Conservation (phyloP, 1,140 invertebrate species). For the Belonocnema kinseyi region DNA sequence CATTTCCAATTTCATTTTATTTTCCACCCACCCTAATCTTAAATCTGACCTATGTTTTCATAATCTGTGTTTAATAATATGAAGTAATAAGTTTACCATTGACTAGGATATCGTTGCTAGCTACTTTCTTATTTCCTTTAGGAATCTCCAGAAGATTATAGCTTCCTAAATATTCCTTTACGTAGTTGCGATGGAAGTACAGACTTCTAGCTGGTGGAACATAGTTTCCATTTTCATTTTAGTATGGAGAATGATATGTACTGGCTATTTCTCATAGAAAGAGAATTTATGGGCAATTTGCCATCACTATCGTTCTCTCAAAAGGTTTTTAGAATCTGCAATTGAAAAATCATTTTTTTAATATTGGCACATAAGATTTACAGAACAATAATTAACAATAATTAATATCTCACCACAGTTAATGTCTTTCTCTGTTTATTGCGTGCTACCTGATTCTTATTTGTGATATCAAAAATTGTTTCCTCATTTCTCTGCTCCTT, state of each 20-base stretch:
- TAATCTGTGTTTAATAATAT: no score
- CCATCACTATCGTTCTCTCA: not conserved
- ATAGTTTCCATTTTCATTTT: not conserved
- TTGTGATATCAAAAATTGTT: no score
- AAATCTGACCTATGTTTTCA: no score
- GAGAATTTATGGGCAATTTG: not conserved
- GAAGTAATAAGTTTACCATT: no score
- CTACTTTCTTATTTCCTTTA: not conserved
- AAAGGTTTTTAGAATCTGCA: not conserved
- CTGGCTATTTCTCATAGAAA: not conserved
- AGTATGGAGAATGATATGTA: not conserved
- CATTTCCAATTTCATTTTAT: no score
- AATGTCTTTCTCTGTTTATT: no score
- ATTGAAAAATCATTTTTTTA: not conserved
- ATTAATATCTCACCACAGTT: no score
- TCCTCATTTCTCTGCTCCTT: no score
- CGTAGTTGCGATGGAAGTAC: not conserved
- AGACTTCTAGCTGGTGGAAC: not conserved
- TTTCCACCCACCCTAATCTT: no score
- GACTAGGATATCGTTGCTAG: not conserved
- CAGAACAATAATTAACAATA: no score
- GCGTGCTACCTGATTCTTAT: no score
- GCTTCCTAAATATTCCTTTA: not conserved
- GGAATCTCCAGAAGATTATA: not conserved
- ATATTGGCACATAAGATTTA: no score